Conservation (phyloP, 1,140 invertebrate species). For the Aplysia californica region DNA sequence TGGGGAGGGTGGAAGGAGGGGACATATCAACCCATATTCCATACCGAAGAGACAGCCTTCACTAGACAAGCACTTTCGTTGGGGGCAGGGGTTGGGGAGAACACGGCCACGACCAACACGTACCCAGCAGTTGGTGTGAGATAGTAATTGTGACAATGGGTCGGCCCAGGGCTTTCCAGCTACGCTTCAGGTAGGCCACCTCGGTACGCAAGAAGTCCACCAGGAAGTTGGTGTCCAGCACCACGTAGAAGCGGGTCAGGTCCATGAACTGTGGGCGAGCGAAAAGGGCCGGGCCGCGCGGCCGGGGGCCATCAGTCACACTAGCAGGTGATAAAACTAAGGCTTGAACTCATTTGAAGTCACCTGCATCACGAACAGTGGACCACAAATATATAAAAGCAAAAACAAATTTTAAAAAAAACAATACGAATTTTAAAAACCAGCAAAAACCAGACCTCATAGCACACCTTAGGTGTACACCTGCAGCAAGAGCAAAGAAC, state of each 20-base stretch:
- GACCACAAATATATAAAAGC: too few relatives aligned
- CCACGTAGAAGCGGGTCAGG: slow-evolving; percentile 61
- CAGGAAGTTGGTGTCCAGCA: slow-evolving; percentile 61
- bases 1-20: too few relatives aligned
- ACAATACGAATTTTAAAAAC: too few relatives aligned
- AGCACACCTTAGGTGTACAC: neutral
- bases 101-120: slow-evolving; percentile 28
- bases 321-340: too few relatives aligned
- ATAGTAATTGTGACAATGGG: slow-evolving; percentile 59
- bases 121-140: slow-evolving; percentile 50
- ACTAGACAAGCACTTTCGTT: too few relatives aligned
- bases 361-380: too few relatives aligned
- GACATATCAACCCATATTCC: too few relatives aligned
- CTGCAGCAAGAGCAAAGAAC: too few relatives aligned
- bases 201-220: slow-evolving; percentile 62
- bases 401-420: too few relatives aligned
- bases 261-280: slow-evolving; percentile 76
- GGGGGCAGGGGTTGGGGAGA: too few relatives aligned
- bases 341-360: too few relatives aligned
- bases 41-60: too few relatives aligned
- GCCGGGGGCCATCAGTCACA: neutral
- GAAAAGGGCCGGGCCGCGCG: neutral
- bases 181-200: slow-evolving; percentile 59
- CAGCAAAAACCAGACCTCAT: neutral
- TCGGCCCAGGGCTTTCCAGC: slow-evolving; percentile 70